Percentiles rank a stretch among this genome's conserved stretches.
Conservation (phyloP, 1,140 invertebrate species). For the Triops cancriformis region DNA sequence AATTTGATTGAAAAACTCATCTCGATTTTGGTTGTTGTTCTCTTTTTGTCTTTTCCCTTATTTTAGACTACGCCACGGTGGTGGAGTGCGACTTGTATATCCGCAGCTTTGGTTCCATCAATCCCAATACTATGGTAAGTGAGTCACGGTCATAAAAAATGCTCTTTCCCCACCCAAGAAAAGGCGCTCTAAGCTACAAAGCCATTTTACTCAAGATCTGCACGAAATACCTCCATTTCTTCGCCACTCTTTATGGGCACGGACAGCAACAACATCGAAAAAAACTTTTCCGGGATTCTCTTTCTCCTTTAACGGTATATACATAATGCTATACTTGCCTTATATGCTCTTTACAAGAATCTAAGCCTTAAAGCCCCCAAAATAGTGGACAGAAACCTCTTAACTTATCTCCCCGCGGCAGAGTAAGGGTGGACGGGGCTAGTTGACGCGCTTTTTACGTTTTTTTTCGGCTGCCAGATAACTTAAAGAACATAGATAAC, state of each 20-base stretch:
- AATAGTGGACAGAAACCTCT: too few relatives aligned
- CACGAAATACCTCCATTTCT: not conserved
- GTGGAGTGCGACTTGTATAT: constrained; percentile 46
- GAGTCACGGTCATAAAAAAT: constrained; percentile 9
- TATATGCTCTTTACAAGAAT: too few relatives aligned
- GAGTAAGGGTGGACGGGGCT: too few relatives aligned
- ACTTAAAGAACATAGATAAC: too few relatives aligned
- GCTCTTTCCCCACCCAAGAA: not conserved
- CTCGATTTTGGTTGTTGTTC: not conserved
- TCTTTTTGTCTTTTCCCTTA: not conserved
- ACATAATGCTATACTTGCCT: too few relatives aligned
- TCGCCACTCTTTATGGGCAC: not conserved
- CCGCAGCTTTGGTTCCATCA: constrained; percentile 47
- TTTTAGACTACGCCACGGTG: constrained; percentile 41
- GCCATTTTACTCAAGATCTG: not conserved
- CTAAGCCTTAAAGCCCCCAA: too few relatives aligned
- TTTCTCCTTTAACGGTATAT: too few relatives aligned
- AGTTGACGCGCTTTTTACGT: too few relatives aligned
- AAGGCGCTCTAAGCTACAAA: not conserved
- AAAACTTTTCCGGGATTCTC: too few relatives aligned
- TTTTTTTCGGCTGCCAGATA: too few relatives aligned
- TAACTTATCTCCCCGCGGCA: too few relatives aligned
- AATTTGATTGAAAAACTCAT: constrained; percentile 14
- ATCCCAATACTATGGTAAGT: constrained; percentile 46
- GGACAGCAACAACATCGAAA: too few relatives aligned